A percentile compares a stretch with the other conserved stretches of the same genome.
phyloP scores from a whole-genome alignment of 2,888 invertebrate species.

The Asteroscopus sphinx region DNA sequence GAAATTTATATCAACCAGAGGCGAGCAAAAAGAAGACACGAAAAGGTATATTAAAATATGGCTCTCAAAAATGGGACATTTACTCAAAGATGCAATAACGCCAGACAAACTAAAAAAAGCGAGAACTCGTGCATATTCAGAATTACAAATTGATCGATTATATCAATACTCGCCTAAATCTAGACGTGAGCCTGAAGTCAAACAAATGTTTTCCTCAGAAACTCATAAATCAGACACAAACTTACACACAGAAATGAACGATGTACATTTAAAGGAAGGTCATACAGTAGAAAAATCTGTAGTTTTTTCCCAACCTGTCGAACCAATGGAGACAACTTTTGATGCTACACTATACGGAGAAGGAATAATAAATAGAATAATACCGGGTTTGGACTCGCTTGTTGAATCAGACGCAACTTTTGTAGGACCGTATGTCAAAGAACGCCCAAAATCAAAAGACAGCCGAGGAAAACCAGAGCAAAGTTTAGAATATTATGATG shows the following conservation, averaged over 20 bases:
- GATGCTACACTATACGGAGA: not conserved
- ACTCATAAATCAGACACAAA: conserved; percentile 13
- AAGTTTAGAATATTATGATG: conserved; percentile 12
- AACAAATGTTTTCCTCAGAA: conserved; percentile 26
- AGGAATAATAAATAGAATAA: not conserved
- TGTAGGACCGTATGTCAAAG: not conserved
- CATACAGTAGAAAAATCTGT: conserved; percentile 8
- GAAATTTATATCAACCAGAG: conserved; percentile 65
- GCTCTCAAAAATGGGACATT: conserved; percentile 57
- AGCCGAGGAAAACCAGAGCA: conserved; percentile 3
- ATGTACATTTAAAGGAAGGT: conserved; percentile 1
- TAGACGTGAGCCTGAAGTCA: conserved; percentile 14
- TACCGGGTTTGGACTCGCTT: not conserved
- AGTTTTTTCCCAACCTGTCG: conserved; percentile 1
- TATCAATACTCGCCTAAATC: conserved; percentile 11
- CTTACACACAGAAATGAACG: not conserved
- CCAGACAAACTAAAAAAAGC: conserved; percentile 30
- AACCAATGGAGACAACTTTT: not conserved
- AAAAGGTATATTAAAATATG: conserved; percentile 57
- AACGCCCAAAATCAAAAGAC: conserved; percentile 12
- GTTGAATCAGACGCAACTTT: conserved; percentile 7
- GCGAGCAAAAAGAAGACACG: conserved; percentile 58
- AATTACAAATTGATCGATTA: conserved; percentile 34
- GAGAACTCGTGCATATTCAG: conserved; percentile 34
- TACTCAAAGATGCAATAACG: conserved; percentile 45